Evolutionary conservation across 2,797 vertebrate genomes (phyloP).

Genomic region (Lepus oiostolus): DNA sequence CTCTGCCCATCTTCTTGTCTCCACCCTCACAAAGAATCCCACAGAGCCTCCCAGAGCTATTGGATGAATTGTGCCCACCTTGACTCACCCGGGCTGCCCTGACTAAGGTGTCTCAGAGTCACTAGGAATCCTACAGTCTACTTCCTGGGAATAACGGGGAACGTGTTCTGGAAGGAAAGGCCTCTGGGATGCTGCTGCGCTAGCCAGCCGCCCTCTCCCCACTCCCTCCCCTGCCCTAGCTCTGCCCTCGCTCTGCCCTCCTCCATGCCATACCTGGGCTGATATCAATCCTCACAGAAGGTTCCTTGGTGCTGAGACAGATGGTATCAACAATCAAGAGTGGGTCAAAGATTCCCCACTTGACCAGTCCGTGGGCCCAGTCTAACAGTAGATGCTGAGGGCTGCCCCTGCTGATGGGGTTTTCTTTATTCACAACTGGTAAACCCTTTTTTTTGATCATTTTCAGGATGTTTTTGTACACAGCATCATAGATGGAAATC

Average conservation of each 20-base stretch:
- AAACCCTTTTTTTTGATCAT: slow-evolving; percentile 74
- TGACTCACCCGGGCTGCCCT: neutral
- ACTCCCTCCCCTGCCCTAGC: rapidly evolving
- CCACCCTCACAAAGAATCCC: neutral
- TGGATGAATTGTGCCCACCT: neutral
- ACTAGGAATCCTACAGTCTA: neutral
- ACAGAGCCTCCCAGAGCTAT: too few species aligned
- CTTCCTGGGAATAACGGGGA: neutral
- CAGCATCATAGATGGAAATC: slow-evolving; percentile 52
- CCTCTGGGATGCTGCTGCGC: neutral
- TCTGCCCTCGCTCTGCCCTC: too few species aligned
- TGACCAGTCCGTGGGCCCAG: slow-evolving; percentile 68
- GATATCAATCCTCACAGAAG: slow-evolving; percentile 72
- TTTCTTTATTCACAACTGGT: slow-evolving; percentile 40
- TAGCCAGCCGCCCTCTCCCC: neutral
- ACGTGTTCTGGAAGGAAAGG: neutral
- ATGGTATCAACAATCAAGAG: neutral
- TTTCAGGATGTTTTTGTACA: slow-evolving; percentile 77
- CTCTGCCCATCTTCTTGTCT: too few species aligned
- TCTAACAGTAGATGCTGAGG: slow-evolving; percentile 78
- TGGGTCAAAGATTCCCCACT: slow-evolving; percentile 39
- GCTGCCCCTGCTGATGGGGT: slow-evolving; percentile 77
- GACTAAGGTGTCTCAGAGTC: neutral
- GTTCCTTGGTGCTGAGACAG: neutral
- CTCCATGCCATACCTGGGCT: slow-evolving; percentile 79